Conservation (phyloP, 2,113 vertebrate species). For the Cacatua alba region DNA sequence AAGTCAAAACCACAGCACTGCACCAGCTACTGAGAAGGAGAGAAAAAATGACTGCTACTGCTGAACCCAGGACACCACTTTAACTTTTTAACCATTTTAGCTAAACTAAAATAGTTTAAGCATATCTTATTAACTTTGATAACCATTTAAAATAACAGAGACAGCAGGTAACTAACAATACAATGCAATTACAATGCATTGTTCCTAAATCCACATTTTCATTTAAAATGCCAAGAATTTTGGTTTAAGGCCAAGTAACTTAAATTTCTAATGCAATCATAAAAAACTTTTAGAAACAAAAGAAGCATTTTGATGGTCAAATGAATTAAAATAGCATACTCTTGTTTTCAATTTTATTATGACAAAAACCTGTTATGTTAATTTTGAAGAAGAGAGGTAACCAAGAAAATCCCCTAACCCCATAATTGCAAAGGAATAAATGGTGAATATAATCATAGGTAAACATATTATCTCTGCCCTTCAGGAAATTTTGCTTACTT, state of each 20-base stretch:
- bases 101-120: neutral
- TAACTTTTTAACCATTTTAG: too few species aligned
- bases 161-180: neutral
- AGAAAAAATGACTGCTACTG: too few species aligned
- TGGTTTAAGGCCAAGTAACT: neutral
- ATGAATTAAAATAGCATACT: neutral
- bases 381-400: neutral
- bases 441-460: neutral
- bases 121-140: neutral
- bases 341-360: neutral
- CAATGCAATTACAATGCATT: neutral
- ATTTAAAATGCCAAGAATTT: neutral
- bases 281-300: neutral
- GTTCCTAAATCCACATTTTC: neutral
- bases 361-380: neutral
- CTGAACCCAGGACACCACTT: neutral
- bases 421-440: neutral
- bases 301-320: neutral
- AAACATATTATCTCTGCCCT: neutral
- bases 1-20: too few species aligned
- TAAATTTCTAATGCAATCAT: neutral
- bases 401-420: neutral
- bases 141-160: neutral
- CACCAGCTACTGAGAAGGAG: too few species aligned
- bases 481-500: neutral